Evolutionary conservation across 1,140 invertebrate species (phyloP).

Genomic region (Lutraria rhynchaena): DNA sequence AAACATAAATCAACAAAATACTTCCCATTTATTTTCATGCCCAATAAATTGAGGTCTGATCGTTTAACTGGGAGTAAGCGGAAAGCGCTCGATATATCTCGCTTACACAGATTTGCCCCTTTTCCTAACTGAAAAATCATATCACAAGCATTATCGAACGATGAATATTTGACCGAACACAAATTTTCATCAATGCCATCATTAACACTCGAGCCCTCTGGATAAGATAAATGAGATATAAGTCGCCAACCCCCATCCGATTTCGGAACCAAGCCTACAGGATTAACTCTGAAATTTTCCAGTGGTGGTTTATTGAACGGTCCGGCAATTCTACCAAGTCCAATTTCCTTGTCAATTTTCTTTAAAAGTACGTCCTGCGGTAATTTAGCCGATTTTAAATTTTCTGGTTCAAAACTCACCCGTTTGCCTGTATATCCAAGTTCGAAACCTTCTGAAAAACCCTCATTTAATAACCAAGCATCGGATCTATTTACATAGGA

Average conservation of each 20-base stretch:
- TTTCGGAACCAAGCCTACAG: conserved; percentile 1
- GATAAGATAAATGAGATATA: conserved; percentile 17
- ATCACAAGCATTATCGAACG: neutral
- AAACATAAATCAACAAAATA: neutral
- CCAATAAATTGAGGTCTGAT: neutral
- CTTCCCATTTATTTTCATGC: neutral
- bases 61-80: neutral
- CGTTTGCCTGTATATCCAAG: no score
- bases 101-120: neutral
- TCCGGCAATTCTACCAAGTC: no score
- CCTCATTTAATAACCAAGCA: no score
- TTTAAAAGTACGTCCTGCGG: no score
- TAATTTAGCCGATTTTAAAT: no score
- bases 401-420: no score
- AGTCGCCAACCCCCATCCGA: neutral
- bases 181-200: conserved; percentile 7
- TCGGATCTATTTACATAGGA: no score
- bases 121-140: conserved; percentile 5
- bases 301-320: no score
- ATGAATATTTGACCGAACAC: conserved; percentile 2
- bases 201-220: neutral
- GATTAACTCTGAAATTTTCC: no score
- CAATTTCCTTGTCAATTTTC: no score
- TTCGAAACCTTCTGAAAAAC: no score
- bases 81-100: neutral